Percentiles rank a stretch among this genome's conserved stretches.
Conservation (phyloP, 2,113 vertebrate species). For the Motacilla tschutschensis region DNA sequence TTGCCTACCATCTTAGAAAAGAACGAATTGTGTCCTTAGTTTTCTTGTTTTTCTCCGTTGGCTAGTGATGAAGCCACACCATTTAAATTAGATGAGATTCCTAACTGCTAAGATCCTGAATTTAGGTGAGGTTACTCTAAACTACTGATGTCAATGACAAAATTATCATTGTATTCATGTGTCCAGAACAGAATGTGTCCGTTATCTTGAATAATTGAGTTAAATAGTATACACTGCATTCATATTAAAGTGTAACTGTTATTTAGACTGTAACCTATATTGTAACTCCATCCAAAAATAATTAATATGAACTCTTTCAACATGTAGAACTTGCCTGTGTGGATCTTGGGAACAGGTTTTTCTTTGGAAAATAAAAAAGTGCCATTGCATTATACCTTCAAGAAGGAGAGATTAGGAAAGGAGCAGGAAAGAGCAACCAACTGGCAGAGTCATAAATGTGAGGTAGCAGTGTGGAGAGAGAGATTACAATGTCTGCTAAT, state of each 20-base stretch:
- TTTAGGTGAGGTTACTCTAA: background rate
- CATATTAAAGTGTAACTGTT: background rate
- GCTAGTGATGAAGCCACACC: background rate
- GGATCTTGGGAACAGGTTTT: background rate
- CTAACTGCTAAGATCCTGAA: background rate
- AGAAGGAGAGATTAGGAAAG: background rate
- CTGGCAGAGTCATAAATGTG: background rate
- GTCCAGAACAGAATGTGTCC: background rate
- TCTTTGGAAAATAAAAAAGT: background rate
- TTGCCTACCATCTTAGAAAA: background rate
- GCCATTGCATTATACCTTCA: background rate
- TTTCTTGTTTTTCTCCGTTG: background rate
- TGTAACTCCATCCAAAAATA: background rate
- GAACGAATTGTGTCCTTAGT: background rate
- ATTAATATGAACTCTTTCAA: background rate
- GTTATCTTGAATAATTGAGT: background rate
- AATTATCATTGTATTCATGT: background rate
- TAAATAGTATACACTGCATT: background rate
- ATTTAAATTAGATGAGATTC: background rate
- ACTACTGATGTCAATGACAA: background rate
- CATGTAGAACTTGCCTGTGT: background rate
- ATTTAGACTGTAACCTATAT: background rate
- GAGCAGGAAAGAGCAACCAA: background rate
- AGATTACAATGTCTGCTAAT: background rate
- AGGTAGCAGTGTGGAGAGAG: rapidly evolving